Percentiles rank a stretch among this genome's conserved stretches.
These are phyloP conservation scores for Ephydatia muelleri DNA, from an alignment of 37 sponge, comb jelly and placozoan species.

Conservation along the genomic window DNA sequence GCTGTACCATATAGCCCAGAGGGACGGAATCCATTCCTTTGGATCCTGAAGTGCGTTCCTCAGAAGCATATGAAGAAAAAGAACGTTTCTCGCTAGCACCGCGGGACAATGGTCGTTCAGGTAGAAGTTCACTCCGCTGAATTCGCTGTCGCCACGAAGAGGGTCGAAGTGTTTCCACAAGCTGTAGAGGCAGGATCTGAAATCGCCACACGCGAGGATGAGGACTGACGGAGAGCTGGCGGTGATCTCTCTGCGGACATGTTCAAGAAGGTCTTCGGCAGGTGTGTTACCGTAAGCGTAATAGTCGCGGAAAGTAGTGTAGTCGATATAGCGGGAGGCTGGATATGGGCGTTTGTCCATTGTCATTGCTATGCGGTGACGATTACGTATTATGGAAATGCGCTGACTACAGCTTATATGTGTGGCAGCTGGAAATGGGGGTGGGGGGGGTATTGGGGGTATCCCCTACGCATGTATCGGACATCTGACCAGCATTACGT, in stretches of 20 bases:
- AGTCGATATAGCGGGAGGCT: constrained; percentile 6
- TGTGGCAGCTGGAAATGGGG: too few relatives aligned
- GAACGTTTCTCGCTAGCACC: constrained; percentile 41
- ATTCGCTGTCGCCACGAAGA: not conserved
- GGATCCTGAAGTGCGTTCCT: not conserved
- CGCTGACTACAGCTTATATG: too few relatives aligned
- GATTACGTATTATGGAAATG: too few relatives aligned
- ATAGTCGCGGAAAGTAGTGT: constrained; percentile 7
- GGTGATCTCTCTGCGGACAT: not conserved
- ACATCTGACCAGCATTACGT: too few relatives aligned
- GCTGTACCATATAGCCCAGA: constrained; percentile 65
- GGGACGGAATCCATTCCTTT: constrained; percentile 31
- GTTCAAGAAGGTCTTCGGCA: constrained; percentile 40
- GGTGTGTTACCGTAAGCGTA: constrained; percentile 45
- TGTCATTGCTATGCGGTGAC: too few relatives aligned
- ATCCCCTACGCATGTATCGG: too few relatives aligned
- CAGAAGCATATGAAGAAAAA: constrained; percentile 35
- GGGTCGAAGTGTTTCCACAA: constrained; percentile 56
- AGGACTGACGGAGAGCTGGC: constrained; percentile 20
- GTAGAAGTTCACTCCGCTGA: constrained; percentile 37
- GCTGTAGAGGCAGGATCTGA: constrained; percentile 49
- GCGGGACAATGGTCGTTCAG: constrained; percentile 47
- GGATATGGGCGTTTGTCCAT: not conserved
- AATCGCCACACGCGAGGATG: constrained; percentile 44
- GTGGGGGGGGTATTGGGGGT: too few relatives aligned